These are phyloP conservation scores for Pionites leucogaster DNA, from an alignment of 2,113 vertebrate species.

Conservation along the genomic window DNA sequence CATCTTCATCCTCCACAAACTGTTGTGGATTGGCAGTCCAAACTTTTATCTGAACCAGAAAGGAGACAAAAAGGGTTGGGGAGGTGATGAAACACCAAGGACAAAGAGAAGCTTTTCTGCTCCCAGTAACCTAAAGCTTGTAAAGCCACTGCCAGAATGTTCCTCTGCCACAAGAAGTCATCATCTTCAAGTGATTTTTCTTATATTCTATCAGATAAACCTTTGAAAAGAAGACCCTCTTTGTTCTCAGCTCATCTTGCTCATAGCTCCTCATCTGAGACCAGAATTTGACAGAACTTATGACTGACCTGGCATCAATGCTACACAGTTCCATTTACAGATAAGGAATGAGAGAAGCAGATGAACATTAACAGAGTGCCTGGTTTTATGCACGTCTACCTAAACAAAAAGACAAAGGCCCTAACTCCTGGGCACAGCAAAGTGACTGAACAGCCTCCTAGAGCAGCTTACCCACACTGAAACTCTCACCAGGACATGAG, in stretches of 20 bases:
- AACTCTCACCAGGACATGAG: background rate
- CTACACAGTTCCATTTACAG: background rate
- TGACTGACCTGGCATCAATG: background rate
- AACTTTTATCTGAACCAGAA: slow-evolving; percentile 86
- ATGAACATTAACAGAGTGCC: background rate
- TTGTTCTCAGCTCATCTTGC: background rate
- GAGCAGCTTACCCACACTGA: background rate
- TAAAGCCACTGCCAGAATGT: background rate
- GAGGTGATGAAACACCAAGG: background rate
- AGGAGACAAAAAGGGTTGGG: background rate
- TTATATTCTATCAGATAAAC: background rate
- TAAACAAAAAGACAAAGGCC: background rate
- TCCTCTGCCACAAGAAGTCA: background rate
- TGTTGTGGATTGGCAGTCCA: slow-evolving; percentile 98
- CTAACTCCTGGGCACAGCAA: background rate
- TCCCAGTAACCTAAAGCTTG: background rate
- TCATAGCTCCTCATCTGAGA: background rate
- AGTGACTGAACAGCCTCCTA: background rate
- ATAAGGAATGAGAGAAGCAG: background rate
- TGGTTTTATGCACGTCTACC: background rate
- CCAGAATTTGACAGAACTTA: background rate
- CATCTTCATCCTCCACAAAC: slow-evolving; percentile 98
- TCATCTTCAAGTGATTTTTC: background rate
- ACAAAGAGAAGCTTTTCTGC: background rate
- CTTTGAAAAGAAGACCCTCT: background rate